Percentiles rank a stretch among this genome's conserved stretches.
Evolutionary conservation across 2,888 invertebrate genomes (phyloP).

Genomic region (Dione vanillae): DNA sequence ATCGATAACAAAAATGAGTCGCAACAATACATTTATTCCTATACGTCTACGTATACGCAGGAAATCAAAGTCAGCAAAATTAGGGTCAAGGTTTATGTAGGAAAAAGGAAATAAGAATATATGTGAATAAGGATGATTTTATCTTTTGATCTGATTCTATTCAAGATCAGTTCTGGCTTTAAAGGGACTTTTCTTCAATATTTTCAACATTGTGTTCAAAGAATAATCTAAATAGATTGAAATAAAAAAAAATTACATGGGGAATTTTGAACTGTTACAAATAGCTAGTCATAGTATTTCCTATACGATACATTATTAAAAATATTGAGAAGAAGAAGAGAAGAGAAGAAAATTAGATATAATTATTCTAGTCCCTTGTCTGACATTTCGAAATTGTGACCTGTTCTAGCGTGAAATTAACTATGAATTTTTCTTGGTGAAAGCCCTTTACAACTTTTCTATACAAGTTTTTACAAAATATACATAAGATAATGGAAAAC

Average conservation of each 20-base stretch:
- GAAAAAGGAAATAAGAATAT: neutral
- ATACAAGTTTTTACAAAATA: slow-evolving; percentile 24
- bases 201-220: too few species aligned
- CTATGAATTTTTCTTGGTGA: slow-evolving; percentile 19
- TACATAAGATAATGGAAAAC: slow-evolving; percentile 14
- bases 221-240: too few species aligned
- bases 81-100: neutral
- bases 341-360: neutral
- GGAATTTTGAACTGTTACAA: too few species aligned
- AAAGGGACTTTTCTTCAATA: too few species aligned
- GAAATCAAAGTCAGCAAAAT: neutral
- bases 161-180: too few species aligned
- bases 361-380: neutral
- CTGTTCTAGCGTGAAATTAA: slow-evolving; percentile 38
- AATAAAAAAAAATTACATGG: too few species aligned
- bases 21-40: neutral
- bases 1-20: neutral
- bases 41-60: neutral
- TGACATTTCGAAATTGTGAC: slow-evolving; percentile 16
- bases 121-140: neutral
- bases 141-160: too few species aligned
- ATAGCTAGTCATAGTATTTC: too few species aligned
- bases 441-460: slow-evolving; percentile 20
- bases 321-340: too few species aligned
- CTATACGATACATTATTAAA: too few species aligned